Conservation (phyloP, 2,888 invertebrate genomes). For the Drosophila eohydei region DNA sequence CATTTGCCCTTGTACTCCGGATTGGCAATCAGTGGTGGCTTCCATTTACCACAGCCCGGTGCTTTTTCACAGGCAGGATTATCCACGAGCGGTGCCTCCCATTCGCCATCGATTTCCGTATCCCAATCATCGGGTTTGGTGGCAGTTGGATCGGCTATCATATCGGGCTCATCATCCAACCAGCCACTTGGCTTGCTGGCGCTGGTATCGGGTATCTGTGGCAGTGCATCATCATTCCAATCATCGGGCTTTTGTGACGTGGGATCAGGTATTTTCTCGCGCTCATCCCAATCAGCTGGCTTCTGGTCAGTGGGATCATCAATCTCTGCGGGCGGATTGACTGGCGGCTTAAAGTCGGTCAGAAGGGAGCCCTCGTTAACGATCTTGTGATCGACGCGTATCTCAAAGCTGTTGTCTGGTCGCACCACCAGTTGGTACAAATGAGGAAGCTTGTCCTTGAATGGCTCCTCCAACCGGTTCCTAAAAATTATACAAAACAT, state of each 20-base stretch:
- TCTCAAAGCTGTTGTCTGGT: constrained; percentile 92
- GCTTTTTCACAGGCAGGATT: constrained; percentile 93
- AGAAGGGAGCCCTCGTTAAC: constrained; percentile 94
- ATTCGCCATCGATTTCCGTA: constrained; percentile 98
- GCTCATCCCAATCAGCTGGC: constrained; percentile 98
- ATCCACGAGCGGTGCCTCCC: constrained; percentile 97
- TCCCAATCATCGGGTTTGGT: constrained; percentile 98
- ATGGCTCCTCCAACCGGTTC: constrained; percentile 92
- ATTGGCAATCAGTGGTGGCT: constrained; percentile 93
- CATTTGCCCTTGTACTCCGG: constrained; percentile 97
- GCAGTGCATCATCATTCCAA: constrained; percentile 98
- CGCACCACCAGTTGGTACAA: constrained; percentile 91
- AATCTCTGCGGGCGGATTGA: constrained; percentile 97
- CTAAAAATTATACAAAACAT: constrained; percentile 77
- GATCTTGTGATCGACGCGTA: constrained; percentile 93
- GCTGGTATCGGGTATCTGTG: constrained; percentile 93
- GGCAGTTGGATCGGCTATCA: constrained; percentile 94
- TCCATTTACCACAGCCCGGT: constrained; percentile 97
- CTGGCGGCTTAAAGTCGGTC: constrained; percentile 95
- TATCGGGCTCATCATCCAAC: constrained; percentile 95
- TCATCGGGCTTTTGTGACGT: constrained; percentile 96
- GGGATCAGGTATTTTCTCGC: constrained; percentile 95
- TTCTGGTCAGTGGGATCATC: constrained; percentile 94
- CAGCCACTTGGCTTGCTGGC: constrained; percentile 95
- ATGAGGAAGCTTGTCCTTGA: constrained; percentile 97